phyloP scores from a whole-genome alignment of 2,888 invertebrate species.

The Epirrhoe tristata region DNA sequence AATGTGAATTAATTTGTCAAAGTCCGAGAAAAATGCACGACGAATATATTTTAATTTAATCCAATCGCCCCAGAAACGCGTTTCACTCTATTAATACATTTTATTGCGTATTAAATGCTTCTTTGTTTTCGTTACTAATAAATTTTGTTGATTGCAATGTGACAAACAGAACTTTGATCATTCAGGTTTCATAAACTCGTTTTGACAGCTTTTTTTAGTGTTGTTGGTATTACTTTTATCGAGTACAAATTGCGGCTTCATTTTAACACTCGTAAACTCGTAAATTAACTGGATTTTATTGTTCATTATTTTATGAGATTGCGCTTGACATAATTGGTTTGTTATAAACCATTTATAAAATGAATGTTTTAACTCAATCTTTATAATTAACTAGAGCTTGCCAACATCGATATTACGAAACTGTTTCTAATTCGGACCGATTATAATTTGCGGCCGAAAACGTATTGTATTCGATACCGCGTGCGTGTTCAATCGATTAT shows the following conservation, averaged over 20 bases:
- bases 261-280: neutral
- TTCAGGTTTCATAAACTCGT: constrained; percentile 23
- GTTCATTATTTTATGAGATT: neutral
- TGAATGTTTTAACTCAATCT: constrained; percentile 1
- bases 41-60: constrained; percentile 57
- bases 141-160: constrained; percentile 63
- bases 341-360: neutral
- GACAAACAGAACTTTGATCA: constrained; percentile 59
- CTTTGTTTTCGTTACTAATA: constrained; percentile 73
- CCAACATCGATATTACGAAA: constrained; percentile 42
- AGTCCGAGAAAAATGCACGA: constrained; percentile 50
- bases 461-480: constrained; percentile 69
- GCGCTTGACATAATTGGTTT: neutral
- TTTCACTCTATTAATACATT: constrained; percentile 72
- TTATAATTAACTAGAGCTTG: constrained; percentile 14
- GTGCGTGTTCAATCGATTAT: constrained; percentile 81
- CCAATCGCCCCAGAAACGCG: constrained; percentile 63
- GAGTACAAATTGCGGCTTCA: constrained; percentile 20
- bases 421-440: constrained; percentile 52
- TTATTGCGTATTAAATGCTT: constrained; percentile 75
- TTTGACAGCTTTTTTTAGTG: constrained; percentile 25
- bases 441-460: constrained; percentile 48
- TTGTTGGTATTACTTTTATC: constrained; percentile 18
- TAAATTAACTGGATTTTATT: neutral
- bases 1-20: constrained; percentile 75